A percentile compares a stretch with the other conserved stretches of the same genome.
Conservation (phyloP, 2,888 invertebrate genomes). For the Eurois occulta region DNA sequence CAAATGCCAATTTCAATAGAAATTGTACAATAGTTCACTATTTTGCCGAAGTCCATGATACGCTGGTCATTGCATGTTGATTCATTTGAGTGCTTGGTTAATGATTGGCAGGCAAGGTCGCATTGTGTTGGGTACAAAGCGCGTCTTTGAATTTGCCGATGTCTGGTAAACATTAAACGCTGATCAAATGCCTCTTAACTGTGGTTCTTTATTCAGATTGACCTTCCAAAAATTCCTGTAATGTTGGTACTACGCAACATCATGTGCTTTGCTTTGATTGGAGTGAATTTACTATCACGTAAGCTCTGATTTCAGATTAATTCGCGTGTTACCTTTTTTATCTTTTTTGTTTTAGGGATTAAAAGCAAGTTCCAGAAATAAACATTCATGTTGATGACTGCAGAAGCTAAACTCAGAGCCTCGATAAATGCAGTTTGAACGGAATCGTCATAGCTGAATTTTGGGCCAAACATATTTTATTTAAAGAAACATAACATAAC, state of each 20-base stretch:
- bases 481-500: not conserved
- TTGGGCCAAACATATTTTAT: not conserved
- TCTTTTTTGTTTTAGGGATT: not conserved
- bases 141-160: slow-evolving; percentile 42
- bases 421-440: not conserved
- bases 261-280: not conserved
- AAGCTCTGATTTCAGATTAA: not conserved
- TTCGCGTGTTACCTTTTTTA: not conserved
- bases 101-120: slow-evolving; percentile 63
- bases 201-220: slow-evolving; percentile 44
- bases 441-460: not conserved
- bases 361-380: not conserved
- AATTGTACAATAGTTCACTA: slow-evolving; percentile 1
- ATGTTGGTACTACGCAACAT: not conserved
- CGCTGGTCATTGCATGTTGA: slow-evolving; percentile 11
- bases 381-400: not conserved
- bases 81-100: slow-evolving; percentile 45
- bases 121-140: slow-evolving; percentile 55
- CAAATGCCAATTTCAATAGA: slow-evolving; percentile 16
- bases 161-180: slow-evolving; percentile 58
- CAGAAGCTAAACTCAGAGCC: not conserved
- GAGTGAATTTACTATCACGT: not conserved
- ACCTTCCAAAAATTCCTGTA: slow-evolving; percentile 47
- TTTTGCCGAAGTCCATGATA: slow-evolving; percentile 8
- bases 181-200: slow-evolving; percentile 47